A percentile compares a stretch with the other conserved stretches of the same genome.
phyloP scores from a whole-genome alignment of 1,140 invertebrate genomes.

The Epicauta chinensis region DNA sequence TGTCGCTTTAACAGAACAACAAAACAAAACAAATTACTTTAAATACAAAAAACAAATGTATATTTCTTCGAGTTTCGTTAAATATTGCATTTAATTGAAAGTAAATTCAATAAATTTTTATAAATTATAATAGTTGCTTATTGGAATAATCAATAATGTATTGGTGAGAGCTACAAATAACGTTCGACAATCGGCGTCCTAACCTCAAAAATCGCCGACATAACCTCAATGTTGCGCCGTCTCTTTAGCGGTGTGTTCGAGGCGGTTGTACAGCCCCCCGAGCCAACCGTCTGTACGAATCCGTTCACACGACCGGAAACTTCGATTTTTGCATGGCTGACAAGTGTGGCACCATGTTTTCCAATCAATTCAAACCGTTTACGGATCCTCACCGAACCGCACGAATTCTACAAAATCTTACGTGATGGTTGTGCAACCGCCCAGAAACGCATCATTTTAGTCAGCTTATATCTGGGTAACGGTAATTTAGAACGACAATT shows the following conservation, averaged over 20 bases:
- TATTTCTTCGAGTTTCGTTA: too few species aligned
- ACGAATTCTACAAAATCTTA: conserved; percentile 68
- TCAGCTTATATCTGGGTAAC: conserved; percentile 91
- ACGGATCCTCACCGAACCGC: conserved; percentile 66
- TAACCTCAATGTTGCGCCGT: conserved; percentile 33
- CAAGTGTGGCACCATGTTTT: conserved; percentile 63
- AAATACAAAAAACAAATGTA: too few species aligned
- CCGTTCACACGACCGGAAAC: conserved; percentile 38
- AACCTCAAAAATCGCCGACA: conserved; percentile 3
- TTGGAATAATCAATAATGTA: too few species aligned
- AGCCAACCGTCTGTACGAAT: conserved; percentile 24
- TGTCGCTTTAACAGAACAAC: too few species aligned
- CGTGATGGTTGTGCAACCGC: conserved; percentile 64
- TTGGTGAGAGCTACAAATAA: too few species aligned
- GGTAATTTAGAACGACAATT: conserved; percentile 77
- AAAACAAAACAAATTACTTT: too few species aligned
- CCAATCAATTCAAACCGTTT: conserved; percentile 63
- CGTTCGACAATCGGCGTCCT: too few species aligned
- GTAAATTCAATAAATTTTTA: too few species aligned
- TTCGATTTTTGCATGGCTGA: conserved; percentile 53
- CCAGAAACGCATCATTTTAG: conserved; percentile 73
- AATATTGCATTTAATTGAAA: too few species aligned
- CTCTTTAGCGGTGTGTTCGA: conserved; percentile 35
- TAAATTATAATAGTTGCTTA: too few species aligned
- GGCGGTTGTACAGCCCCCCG: conserved; percentile 20